Evolutionary conservation across 2,888 invertebrate genomes (phyloP).

Genomic region (Oscheius sp.): DNA sequence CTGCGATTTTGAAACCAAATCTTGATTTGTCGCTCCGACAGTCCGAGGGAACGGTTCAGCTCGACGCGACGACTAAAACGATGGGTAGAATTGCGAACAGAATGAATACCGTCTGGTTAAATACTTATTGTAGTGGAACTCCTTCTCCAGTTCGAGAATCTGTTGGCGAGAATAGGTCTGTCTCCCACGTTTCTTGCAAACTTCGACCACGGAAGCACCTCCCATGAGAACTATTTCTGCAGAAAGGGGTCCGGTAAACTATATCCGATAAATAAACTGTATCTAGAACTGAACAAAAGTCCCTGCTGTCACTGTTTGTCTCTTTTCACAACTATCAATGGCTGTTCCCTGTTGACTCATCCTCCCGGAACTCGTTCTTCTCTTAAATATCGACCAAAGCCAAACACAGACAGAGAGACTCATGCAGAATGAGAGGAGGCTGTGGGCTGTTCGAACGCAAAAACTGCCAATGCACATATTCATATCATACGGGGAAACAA

Average conservation of each 20-base stretch:
- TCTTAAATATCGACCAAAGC: too few relatives aligned
- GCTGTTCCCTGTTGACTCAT: too few relatives aligned
- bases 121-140: constrained; percentile 67
- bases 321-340: too few relatives aligned
- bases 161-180: constrained; percentile 67
- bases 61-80: constrained; percentile 37
- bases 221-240: constrained; percentile 28
- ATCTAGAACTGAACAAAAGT: too few relatives aligned
- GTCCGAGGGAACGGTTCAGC: constrained; percentile 36
- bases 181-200: constrained; percentile 59
- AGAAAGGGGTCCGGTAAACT: too few relatives aligned
- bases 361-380: too few relatives aligned
- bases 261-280: too few relatives aligned
- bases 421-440: too few relatives aligned
- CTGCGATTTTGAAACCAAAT: constrained; percentile 42
- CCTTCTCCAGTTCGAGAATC: constrained; percentile 67
- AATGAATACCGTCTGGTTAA: constrained; percentile 52
- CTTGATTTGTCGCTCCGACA: constrained; percentile 41
- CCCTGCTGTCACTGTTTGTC: too few relatives aligned
- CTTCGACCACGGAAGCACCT: constrained; percentile 24
- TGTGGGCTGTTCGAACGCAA: too few relatives aligned
- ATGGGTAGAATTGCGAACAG: background rate
- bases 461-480: too few relatives aligned
- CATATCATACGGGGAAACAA: background rate
- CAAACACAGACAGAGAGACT: too few relatives aligned